Base-by-base conservation (phyloP, 2,797 vertebrate species). In the Gymnoscopelus microlampas region DNA sequence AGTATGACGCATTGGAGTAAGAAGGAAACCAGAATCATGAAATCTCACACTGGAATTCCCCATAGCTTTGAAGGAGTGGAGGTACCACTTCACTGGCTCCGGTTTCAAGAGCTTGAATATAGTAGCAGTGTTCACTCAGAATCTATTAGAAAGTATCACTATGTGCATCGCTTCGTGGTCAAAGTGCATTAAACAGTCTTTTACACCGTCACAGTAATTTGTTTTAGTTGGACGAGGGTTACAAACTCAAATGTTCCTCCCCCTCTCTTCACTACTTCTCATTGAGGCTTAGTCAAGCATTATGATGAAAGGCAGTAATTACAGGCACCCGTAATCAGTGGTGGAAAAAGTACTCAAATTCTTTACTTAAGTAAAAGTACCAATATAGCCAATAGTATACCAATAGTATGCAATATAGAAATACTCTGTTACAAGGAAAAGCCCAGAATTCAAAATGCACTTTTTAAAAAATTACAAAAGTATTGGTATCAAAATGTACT, bases 301-400 rank as follows among this genome's bases (percentile, higher is more conserved):
- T 77, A 79, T 79, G 24, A 66, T 44, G 53, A 57, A 84, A 88
- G 69, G 71, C 73, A 70, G 84, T 88, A 87, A 92, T 92, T 89
- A 86, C 81, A 89, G 76, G 73, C 76, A 78, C 56, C 67, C 77
- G 67, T 87, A 85, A 86, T 19, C 19, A 19, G 19, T 19, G 19
- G 19, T 19, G 19, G 19, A 19, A 19, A 19, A 19, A 19, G 19
- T 19, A 19, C 19, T 19, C 19, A 19, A 19, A 19, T 19, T 19
- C 19, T 19, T 19, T 19, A 19, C 19, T 19, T 19, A 19, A 19
- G 19, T 19, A 19, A 19, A 19, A 19, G 19, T 19, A 19, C 19
- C 19, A 19, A 19, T 19, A 19, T 19, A 19, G 19, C 19, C 19
- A 19, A 19, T 19, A 19, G 19, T 19, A 19, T 19, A 19, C 19